Conservation (phyloP, 2,797 vertebrate genomes). For the Arctocebus calabarensis region DNA sequence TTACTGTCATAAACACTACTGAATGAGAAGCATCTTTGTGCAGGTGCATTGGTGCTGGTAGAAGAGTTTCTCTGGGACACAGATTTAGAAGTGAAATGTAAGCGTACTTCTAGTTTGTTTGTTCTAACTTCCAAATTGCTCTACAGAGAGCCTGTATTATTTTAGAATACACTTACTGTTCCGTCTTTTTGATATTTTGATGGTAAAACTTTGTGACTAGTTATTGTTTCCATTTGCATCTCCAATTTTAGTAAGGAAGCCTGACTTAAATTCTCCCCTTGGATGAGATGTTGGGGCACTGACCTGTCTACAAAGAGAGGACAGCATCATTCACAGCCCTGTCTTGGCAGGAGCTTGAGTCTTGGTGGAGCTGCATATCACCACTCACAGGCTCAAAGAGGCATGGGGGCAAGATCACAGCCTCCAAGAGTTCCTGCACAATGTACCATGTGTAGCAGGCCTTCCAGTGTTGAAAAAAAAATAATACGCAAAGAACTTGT, state of each 20-base stretch:
- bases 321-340: neutral
- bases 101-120: neutral
- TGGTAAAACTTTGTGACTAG: slow-evolving; percentile 32
- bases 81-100: neutral
- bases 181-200: neutral
- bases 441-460: neutral
- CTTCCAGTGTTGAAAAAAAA: neutral
- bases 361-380: neutral
- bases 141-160: neutral
- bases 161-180: neutral
- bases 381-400: neutral
- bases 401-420: neutral
- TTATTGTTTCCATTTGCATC: slow-evolving; percentile 29
- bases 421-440: neutral
- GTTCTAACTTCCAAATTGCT: neutral
- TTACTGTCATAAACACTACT: slow-evolving; percentile 41
- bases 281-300: neutral
- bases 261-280: neutral
- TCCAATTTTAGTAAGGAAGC: neutral
- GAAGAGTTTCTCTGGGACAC: neutral
- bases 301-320: neutral
- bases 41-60: neutral
- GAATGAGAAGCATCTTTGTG: neutral
- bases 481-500: neutral
- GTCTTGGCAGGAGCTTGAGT: neutral